Evolutionary conservation across 1,140 invertebrate genomes (phyloP).

Genomic region (Elysia chlorotica): DNA sequence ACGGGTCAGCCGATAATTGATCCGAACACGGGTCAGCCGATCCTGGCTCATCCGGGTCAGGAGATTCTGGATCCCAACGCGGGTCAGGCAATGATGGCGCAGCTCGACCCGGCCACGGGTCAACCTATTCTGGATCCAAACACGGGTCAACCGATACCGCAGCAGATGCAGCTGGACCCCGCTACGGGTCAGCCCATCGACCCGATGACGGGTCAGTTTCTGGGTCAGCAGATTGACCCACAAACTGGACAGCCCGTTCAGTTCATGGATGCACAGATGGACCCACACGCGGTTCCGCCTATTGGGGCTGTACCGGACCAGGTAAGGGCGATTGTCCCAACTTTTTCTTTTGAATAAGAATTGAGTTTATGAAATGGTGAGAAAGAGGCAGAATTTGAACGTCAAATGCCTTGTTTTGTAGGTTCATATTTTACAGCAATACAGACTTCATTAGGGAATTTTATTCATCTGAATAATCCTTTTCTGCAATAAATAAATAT

Average conservation of each 20-base stretch:
- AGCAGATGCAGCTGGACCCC: constrained; percentile 3
- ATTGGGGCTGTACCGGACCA: neutral
- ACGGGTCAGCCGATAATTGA: neutral
- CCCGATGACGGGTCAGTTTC: neutral
- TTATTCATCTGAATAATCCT: too few relatives aligned
- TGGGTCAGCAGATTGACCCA: neutral
- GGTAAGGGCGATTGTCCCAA: neutral
- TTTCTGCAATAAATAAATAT: too few relatives aligned
- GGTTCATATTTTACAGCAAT: too few relatives aligned
- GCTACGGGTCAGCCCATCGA: constrained; percentile 6
- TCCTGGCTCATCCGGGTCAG: neutral
- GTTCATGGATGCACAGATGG: too few relatives aligned
- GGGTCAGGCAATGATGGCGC: neutral
- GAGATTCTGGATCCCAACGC: neutral
- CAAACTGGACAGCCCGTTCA: neutral
- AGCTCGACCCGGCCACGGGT: constrained; percentile 3
- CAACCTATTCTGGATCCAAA: constrained; percentile 2
- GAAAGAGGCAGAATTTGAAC: too few relatives aligned
- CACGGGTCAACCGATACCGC: neutral
- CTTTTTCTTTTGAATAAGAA: too few relatives aligned
- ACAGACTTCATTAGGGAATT: too few relatives aligned
- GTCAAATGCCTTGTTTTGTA: too few relatives aligned
- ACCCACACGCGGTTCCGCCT: neutral
- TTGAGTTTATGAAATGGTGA: too few relatives aligned
- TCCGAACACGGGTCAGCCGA: neutral